Conservation (phyloP, 1,140 invertebrate species). For the Dinoponera quadriceps region DNA sequence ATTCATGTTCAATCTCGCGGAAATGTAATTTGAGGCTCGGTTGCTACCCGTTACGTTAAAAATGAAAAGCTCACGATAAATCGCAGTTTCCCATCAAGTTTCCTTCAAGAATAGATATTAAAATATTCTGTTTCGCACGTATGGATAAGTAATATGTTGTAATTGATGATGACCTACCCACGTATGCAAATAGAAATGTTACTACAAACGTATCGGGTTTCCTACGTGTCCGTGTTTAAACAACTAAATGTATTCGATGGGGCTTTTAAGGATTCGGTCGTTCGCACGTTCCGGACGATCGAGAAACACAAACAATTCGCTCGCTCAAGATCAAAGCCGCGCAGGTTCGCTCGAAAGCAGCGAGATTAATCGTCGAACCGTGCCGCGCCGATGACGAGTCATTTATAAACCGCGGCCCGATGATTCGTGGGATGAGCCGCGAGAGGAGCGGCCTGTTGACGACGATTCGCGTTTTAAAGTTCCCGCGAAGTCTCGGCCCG, state of each 20-base stretch:
- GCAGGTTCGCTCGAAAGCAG: background rate
- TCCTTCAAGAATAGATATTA: too few species aligned
- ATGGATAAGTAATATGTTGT: too few species aligned
- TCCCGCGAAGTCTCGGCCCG: slow-evolving; percentile 5
- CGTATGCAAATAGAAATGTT: too few species aligned
- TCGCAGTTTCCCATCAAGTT: too few species aligned
- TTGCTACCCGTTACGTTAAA: too few species aligned
- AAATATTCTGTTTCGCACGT: too few species aligned
- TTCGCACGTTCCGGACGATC: background rate
- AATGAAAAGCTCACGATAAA: too few species aligned
- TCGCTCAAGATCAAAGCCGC: slow-evolving; percentile 10
- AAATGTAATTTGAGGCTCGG: too few species aligned
- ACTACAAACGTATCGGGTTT: too few species aligned
- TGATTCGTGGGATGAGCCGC: background rate
- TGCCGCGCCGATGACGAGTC: background rate
- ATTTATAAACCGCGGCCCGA: background rate
- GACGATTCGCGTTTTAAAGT: slow-evolving; percentile 1
- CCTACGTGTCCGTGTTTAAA: background rate
- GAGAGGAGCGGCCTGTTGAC: background rate
- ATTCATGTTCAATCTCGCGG: too few species aligned
- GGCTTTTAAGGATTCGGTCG: background rate
- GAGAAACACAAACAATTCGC: background rate
- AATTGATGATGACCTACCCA: too few species aligned
- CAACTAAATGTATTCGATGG: background rate
- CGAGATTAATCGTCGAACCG: slow-evolving; percentile 17